Conservation (phyloP, 2,113 vertebrate species). For the cattle (Bos taurus) region ARS-UCD2.0 NC_037355.1:41685501-41686000, state of each 20-base stretch:
- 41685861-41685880: not conserved
- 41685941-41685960: not conserved
- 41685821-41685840: not conserved
- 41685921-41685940: not conserved
- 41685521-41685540: not conserved
- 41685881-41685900: not conserved
- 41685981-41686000: not conserved
- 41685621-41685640: not conserved
- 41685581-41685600: not conserved
- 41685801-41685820: not conserved
- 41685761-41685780: not conserved
- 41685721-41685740: not conserved
- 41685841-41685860: not conserved
- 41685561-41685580: not conserved
- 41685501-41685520: not conserved
- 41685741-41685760: not conserved
- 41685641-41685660: not conserved
- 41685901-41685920: not conserved
- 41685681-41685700: not conserved
- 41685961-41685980: not conserved
- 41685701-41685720: not conserved
- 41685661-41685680: not conserved
- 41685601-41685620: not conserved
- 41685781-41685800: not conserved
- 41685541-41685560: not conserved